Evolutionary conservation across 2,888 invertebrate genomes (phyloP).

Genomic region (Eustalomyia histrio): DNA sequence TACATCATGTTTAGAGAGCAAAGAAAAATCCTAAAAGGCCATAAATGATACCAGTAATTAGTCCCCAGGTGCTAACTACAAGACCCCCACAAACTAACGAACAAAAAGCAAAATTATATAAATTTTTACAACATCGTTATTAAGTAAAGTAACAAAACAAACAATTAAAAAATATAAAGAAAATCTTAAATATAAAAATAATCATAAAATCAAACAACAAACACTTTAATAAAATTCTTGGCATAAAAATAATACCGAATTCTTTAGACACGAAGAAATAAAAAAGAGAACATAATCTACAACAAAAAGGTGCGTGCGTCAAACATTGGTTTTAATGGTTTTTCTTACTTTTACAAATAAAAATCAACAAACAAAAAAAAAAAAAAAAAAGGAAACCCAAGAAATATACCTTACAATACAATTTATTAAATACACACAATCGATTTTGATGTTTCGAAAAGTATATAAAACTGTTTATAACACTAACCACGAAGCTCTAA

Average conservation of each 20-base stretch:
- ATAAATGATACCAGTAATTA: conserved; percentile 60
- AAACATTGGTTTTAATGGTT: conserved; percentile 37
- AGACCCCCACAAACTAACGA: not conserved
- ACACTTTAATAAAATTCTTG: conserved; percentile 27
- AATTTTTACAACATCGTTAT: conserved; percentile 46
- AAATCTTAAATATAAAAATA: conserved; percentile 53
- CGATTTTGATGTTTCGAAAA: conserved; percentile 35
- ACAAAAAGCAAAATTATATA: conserved; percentile 25
- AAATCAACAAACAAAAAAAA: not conserved
- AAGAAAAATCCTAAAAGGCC: not conserved
- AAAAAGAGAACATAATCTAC: conserved; percentile 2
- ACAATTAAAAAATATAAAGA: no score
- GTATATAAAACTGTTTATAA: conserved; percentile 24
- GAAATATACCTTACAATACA: not conserved
- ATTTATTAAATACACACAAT: conserved; percentile 30
- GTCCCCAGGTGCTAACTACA: conserved; percentile 53
- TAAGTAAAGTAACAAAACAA: conserved; percentile 15
- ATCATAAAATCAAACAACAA: conserved; percentile 58
- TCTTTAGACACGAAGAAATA: not conserved
- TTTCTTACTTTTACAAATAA: conserved; percentile 9
- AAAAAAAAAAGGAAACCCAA: no score
- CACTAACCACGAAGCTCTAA: not conserved
- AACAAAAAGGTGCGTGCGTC: conserved; percentile 52
- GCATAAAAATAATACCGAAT: not conserved
- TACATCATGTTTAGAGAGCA: not conserved